Evolutionary conservation across 2,113 vertebrate species (phyloP), one percentile per base, ranked within the genome.

Genomic region (Heloderma charlesbogerti): DNA sequence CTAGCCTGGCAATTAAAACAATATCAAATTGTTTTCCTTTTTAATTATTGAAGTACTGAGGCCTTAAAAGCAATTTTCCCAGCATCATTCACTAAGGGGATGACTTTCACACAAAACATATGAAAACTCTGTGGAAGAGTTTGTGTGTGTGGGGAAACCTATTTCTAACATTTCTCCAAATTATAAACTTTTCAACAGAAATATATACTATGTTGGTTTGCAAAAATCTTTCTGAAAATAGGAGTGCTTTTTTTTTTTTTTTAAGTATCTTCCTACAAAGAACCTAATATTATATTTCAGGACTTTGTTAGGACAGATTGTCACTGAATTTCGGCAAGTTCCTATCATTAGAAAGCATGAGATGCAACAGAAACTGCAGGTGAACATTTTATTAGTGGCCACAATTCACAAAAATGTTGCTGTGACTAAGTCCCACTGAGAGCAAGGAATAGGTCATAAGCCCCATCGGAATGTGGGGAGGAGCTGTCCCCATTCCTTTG

Each of bases 121-220:
- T 31, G 71, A 89, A 90, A 77, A 88, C 1, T 29, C 18, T 54
- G 45, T 40, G 25, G 3, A 93, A 95, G 66, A 92, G 20, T 92
- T 89, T n/a, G 88, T 67, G 85, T 86, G 45, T n/a, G 88, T 66
- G 85, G 84, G 43, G 94, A 95, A 87, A 85, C 2, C 37, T 88
- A 7, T 87, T 94, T 69, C 34, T 91, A 93, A 81, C 1, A 93
- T 91, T 71, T 90, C 86, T 92, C 72, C 20, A 72, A 94, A 88
- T 4, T 29, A 0, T 87, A 79, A 84, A 31, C 9, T 27, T 92
- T 89, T 88, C 81, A 94, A 92, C 43, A 93, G 92, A 93, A 91
- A 89, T 91, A 77, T 37, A 87, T 92, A 18, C 82, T 75, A 82
- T 90, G 91, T 15, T 72, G 63, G 48, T 15, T 54, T 80, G 6